phyloP scores from a whole-genome alignment of 2,888 invertebrate species.

The Atethmia centrago region DNA sequence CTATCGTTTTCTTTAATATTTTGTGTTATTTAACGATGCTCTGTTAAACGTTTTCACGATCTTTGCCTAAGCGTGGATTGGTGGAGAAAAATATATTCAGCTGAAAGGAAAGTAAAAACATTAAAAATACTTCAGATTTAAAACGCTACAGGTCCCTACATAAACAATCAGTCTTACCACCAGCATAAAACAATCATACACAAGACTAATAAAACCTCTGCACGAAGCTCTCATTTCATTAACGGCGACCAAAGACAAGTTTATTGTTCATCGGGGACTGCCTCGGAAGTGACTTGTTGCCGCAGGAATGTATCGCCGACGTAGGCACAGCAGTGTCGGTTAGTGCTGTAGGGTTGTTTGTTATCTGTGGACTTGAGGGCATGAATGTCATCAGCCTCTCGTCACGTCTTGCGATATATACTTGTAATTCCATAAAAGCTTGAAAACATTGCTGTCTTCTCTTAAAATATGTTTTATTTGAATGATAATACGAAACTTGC shows the following conservation, averaged over 20 bases:
- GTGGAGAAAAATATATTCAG: too few relatives aligned
- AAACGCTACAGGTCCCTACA: too few relatives aligned
- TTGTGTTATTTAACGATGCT: background rate
- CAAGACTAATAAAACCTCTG: slow-evolving; percentile 8
- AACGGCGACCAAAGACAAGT: slow-evolving; percentile 39
- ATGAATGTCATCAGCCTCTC: background rate
- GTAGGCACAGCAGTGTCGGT: background rate
- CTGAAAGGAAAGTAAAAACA: background rate
- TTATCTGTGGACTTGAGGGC: slow-evolving; percentile 2
- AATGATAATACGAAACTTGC: background rate
- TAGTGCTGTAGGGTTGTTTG: background rate
- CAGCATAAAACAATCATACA: slow-evolving; percentile 19
- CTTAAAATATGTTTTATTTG: background rate
- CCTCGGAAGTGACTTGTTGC: slow-evolving; percentile 37
- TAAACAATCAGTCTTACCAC: background rate
- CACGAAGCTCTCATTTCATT: slow-evolving; percentile 38
- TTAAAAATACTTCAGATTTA: too few relatives aligned
- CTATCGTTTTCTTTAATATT: background rate
- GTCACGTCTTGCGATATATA: background rate
- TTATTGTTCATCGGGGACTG: slow-evolving; percentile 37
- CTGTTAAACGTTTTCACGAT: too few relatives aligned
- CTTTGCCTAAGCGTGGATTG: too few relatives aligned
- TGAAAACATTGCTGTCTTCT: background rate
- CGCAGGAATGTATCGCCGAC: slow-evolving; percentile 13
- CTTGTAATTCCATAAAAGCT: background rate